Conservation (phyloP, 2,888 invertebrate species). For the Agrilus cyanescens region DNA sequence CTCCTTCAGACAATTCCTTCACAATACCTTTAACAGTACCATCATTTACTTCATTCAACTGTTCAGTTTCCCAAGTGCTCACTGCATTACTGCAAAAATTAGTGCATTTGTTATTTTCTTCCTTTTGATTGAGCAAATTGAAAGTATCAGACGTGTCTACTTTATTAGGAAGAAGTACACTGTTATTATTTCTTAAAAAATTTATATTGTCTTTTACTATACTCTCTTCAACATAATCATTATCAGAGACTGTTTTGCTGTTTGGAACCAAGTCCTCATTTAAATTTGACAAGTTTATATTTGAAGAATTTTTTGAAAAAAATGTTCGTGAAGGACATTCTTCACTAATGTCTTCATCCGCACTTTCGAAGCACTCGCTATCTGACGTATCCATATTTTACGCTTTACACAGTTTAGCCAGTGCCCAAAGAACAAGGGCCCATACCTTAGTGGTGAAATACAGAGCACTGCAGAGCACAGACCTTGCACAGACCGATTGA, state of each 20-base stretch:
- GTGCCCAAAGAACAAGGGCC: too few species aligned
- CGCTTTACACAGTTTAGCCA: too few species aligned
- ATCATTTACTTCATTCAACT: background rate
- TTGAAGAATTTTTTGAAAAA: too few species aligned
- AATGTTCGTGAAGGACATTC: background rate
- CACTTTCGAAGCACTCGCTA: conserved; percentile 67
- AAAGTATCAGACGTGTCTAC: too few species aligned
- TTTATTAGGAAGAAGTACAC: too few species aligned
- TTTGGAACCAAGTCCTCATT: conserved; percentile 4
- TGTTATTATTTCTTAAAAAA: too few species aligned
- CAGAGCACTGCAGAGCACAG: too few species aligned
- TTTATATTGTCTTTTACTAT: too few species aligned
- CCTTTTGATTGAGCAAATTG: too few species aligned
- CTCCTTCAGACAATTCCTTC: background rate
- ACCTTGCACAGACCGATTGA: too few species aligned
- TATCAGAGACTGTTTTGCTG: background rate
- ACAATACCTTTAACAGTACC: background rate
- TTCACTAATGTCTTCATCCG: conserved; percentile 47
- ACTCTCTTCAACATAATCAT: background rate
- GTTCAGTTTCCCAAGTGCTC: background rate
- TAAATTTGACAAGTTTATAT: conserved; percentile 4
- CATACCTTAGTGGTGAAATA: too few species aligned
- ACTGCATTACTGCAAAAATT: background rate
- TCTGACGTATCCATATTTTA: conserved; percentile 54
- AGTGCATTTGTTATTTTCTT: background rate